Conservation (phyloP, 2,888 invertebrate species). For the Calameuta pallipes region DNA sequence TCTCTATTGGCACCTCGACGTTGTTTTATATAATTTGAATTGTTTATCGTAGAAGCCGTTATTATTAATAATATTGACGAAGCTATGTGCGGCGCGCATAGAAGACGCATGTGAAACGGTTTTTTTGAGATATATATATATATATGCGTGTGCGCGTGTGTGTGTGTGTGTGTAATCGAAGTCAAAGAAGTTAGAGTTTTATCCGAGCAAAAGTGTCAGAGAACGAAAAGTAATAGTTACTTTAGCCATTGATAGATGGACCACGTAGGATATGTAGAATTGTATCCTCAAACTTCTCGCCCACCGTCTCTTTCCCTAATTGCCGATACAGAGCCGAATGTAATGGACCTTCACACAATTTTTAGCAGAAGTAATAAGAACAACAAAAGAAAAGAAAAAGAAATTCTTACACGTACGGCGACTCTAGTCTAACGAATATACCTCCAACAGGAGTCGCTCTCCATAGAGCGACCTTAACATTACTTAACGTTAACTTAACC, state of each 20-base stretch:
- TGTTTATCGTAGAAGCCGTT: background rate
- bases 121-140: too few relatives aligned
- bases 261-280: background rate
- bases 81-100: background rate
- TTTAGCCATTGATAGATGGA: background rate
- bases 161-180: background rate
- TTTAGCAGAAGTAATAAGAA: background rate
- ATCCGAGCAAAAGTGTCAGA: background rate
- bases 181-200: background rate
- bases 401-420: constrained; percentile 49
- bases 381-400: background rate
- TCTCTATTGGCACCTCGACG: background rate
- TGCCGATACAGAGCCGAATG: background rate
- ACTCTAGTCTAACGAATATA: constrained; percentile 64
- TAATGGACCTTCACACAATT: background rate
- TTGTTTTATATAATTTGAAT: background rate
- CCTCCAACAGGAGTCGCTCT: constrained; percentile 50
- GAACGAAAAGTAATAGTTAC: background rate
- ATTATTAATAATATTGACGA: background rate
- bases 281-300: background rate
- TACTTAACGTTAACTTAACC: constrained; percentile 52
- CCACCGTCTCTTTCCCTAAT: background rate
- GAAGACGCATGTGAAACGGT: background rate
- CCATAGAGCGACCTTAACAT: constrained; percentile 33
- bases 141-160: too few relatives aligned